phyloP scores from a whole-genome alignment of 1,140 invertebrate species.

The Lepidurus couesii region DNA sequence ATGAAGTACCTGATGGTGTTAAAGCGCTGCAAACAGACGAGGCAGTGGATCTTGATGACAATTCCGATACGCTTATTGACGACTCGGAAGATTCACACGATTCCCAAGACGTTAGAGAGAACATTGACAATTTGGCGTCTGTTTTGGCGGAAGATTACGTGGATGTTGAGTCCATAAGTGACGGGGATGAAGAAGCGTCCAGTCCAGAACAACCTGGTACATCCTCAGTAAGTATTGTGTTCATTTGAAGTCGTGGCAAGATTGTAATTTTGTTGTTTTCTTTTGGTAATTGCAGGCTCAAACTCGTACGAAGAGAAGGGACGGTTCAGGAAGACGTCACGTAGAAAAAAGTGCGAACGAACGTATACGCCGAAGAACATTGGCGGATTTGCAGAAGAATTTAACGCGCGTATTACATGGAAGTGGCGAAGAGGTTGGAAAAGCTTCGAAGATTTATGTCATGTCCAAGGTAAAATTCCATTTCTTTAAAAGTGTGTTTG shows the following conservation, averaged over 20 bases:
- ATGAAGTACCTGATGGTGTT: background rate
- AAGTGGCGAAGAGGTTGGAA: background rate
- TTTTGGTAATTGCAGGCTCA: background rate
- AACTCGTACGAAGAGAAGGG: background rate
- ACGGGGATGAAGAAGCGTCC: background rate
- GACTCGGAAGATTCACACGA: background rate
- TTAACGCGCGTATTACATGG: background rate
- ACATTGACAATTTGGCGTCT: conserved; percentile 5
- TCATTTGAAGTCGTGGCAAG: background rate
- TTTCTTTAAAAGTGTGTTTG: too few species aligned
- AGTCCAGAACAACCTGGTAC: background rate
- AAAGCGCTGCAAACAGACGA: background rate
- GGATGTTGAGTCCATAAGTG: background rate
- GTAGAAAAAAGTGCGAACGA: background rate
- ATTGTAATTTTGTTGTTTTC: background rate
- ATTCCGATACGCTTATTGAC: background rate
- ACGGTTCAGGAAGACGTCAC: background rate
- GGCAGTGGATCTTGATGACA: background rate
- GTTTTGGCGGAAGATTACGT: conserved; percentile 6
- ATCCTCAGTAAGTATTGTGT: background rate
- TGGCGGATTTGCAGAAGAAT: background rate
- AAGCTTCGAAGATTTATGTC: background rate
- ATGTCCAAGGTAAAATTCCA: background rate
- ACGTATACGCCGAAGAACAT: background rate
- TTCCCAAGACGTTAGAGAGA: background rate